Percentiles rank a stretch among this genome's conserved stretches.
These are phyloP conservation scores for Cheilosia vulpina DNA, from an alignment of 2,888 invertebrate genomes.

Conservation along the genomic window DNA sequence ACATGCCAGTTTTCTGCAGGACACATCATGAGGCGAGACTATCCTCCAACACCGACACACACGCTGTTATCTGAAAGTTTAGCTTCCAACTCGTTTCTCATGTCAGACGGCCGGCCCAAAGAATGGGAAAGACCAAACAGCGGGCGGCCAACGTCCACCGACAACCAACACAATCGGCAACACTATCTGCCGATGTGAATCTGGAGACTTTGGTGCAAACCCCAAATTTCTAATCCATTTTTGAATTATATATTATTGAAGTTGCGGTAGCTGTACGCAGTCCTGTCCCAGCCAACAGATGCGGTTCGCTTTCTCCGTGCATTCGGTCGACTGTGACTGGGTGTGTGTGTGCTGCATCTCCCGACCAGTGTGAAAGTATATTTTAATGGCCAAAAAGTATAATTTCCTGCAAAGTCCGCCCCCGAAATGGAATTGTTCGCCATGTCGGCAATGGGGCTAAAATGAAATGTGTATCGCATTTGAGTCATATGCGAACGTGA, in stretches of 20 bases:
- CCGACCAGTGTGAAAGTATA: constrained; percentile 50
- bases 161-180: neutral
- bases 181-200: constrained; percentile 31
- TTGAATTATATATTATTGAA: constrained; percentile 53
- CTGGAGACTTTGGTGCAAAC: constrained; percentile 14
- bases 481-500: constrained; percentile 73
- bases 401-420: constrained; percentile 59
- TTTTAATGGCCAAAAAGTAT: constrained; percentile 72
- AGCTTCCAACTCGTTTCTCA: constrained; percentile 28
- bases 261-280: constrained; percentile 12
- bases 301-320: constrained; percentile 12
- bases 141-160: constrained; percentile 5
- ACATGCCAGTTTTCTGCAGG: neutral
- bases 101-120: neutral
- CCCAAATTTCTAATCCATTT: constrained; percentile 55
- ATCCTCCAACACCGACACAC: neutral
- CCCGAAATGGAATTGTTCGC: constrained; percentile 23
- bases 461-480: constrained; percentile 70
- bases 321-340: neutral
- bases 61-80: constrained; percentile 26
- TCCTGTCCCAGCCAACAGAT: constrained; percentile 21
- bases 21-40: constrained; percentile 2
- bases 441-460: constrained; percentile 36
- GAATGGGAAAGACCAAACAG: neutral
- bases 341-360: neutral